Evolutionary conservation across 2,113 vertebrate genomes (phyloP), one percentile per base, ranked within the genome.

Genomic region (Hipposideros armiger): DNA sequence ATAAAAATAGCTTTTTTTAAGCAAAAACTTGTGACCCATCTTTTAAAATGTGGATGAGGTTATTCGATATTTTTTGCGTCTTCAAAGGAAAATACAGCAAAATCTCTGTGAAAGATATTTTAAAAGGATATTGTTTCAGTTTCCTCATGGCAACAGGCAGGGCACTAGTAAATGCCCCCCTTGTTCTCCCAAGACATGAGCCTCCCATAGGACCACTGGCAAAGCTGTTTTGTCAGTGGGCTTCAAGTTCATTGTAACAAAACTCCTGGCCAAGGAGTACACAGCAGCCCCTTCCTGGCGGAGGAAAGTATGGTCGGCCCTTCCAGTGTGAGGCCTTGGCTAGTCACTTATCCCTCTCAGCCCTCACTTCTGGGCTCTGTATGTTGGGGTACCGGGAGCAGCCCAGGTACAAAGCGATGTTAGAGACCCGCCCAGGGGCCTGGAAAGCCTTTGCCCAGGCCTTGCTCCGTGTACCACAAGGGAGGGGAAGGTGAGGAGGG

Each of bases 61-160:
- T 92, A 56, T 92, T 95, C 54, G 50, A 26, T 80, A 40, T 86
- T 84, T 69, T 73, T 81, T 67, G 69, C 66, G 28, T 74, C 77
- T 93, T 95, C 92, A 96, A 96, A 84, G 56, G 91, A 90, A 92
- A 88, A 76, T 73, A 76, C 6, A 94, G 77, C 66, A 87, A 83
- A 76, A 83, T 88, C 30, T 94, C 76, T 77, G 82, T 87, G 84
- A 77, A 69, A 96, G 45, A 40, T 45, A 45, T 60, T 91, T 87
- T 93, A 20, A 90, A 96, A 93, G 40, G 50, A 83, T 73, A 77
- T 86, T 69, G 58, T 87, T 92, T 42, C 40, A 62, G n/a, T 76
- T 91, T 94, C 87, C 70, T 84, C 40, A 24, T 40, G 69, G 78
- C 83, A 24, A 60, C 67, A 86, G 82, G 50, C 88, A 45, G 52